Base-by-base conservation (phyloP, 2,797 vertebrate genomes). In the Siniperca obscura region DNA sequence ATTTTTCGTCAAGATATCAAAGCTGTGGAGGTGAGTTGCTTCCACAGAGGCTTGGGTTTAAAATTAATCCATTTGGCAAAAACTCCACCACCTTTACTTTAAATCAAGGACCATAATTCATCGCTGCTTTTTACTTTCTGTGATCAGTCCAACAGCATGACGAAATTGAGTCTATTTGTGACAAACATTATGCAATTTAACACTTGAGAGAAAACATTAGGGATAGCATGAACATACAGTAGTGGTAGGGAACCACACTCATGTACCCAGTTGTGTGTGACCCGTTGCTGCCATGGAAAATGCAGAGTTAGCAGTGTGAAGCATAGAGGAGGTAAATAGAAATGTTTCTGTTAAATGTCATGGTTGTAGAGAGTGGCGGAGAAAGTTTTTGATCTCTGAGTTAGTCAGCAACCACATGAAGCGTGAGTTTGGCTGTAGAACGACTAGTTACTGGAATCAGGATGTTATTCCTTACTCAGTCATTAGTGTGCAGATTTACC, bases 391-490 rank as follows among this genome's bases (percentile, higher is more conserved):
- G 68, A 89, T 88, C 65, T 80, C 36, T 12, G 56, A 53, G 66
- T 93, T 90, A 91, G 89, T 95, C 92, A 94, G 81, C 5, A 16
- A 91, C 94, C 91, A 74, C 87, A 85, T 71, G 46, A 76, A 80
- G 59, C n/a, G 25, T 21, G 74, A 85, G 70, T 62, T 76, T 87
- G 84, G 84, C 89, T 2, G 17, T 6, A 14, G 57, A 69, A 13
- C 2, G 9, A 38, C 52, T 42, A n/a, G 68, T 93, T 93, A 92
- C 93, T 90, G 92, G 93, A 93, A 94, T 40, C 34, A 11, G n/a
- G 64, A 73, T 74, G 67, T 83, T 86, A 40, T 82, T 80, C 66
- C 79, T 83, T 71, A 78, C 56, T 87, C 82, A 85, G 71, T 30
- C 70, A 78, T 80, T 81, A 84, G 67, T 40, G 30, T 85, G 80